These are phyloP conservation scores for Zaprionus nigranus DNA, from an alignment of 1,140 invertebrate species.

Conservation along the genomic window DNA sequence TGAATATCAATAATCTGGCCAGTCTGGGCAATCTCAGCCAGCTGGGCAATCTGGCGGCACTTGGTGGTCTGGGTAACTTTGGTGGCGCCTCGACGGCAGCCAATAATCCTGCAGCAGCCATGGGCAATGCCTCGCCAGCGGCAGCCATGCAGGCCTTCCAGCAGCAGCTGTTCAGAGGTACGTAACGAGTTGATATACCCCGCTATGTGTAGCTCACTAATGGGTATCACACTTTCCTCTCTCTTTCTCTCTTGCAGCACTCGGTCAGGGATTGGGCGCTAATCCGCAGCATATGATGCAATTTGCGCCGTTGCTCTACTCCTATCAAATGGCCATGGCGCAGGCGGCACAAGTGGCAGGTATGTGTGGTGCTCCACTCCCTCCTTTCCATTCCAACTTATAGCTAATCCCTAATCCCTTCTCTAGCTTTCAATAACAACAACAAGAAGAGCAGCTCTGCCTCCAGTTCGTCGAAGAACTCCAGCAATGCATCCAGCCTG, in stretches of 20 bases:
- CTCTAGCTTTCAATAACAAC: conserved; percentile 73
- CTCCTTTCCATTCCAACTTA: neutral
- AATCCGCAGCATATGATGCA: conserved; percentile 92
- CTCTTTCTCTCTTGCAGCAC: conserved; percentile 42
- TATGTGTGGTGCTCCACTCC: conserved; percentile 50
- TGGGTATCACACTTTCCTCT: too few species aligned
- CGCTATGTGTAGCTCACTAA: neutral
- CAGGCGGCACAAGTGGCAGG: conserved; percentile 88
- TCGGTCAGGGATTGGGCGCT: conserved; percentile 83
- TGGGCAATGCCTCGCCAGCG: conserved; percentile 85
- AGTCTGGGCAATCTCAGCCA: conserved; percentile 79
- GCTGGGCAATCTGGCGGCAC: conserved; percentile 78
- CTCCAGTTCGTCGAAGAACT: conserved; percentile 77
- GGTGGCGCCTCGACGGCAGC: conserved; percentile 85
- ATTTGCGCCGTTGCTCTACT: conserved; percentile 93
- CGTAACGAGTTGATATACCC: conserved; percentile 4
- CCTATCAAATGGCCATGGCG: conserved; percentile 94
- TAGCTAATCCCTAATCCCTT: neutral
- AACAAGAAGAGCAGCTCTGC: conserved; percentile 79
- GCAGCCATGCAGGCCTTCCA: conserved; percentile 92
- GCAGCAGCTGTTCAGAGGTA: conserved; percentile 91
- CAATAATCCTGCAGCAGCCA: conserved; percentile 84
- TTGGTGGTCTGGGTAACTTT: conserved; percentile 78
- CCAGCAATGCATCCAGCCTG: conserved; percentile 86
- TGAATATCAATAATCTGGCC: conserved; percentile 75